Percentiles rank a stretch among this genome's conserved stretches.
These are phyloP conservation scores for Ormyrus rosae DNA, from an alignment of 2,888 invertebrate genomes.

Conservation along the genomic window DNA sequence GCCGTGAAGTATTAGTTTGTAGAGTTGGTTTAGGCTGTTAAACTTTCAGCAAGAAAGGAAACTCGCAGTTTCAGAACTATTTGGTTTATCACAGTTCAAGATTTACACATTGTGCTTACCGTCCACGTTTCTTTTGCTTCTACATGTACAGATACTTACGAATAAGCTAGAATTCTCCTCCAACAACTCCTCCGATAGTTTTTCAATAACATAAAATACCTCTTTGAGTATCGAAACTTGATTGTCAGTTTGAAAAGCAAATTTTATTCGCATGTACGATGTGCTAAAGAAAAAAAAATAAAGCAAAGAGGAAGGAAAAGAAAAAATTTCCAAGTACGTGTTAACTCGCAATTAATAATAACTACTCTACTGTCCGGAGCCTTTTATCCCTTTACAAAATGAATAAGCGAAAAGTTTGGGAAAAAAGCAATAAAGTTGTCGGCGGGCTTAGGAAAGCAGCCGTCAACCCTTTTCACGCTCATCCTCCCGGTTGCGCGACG, in stretches of 20 bases:
- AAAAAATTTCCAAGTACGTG: no score
- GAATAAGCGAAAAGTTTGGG: no score
- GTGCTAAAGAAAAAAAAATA: no score
- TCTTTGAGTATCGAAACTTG: no score
- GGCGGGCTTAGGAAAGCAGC: slow-evolving; percentile 18
- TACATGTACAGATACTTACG: not conserved
- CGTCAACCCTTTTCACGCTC: slow-evolving; percentile 37
- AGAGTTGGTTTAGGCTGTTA: slow-evolving; percentile 29
- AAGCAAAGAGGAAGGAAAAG: no score
- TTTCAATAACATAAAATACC: no score
- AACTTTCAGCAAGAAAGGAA: slow-evolving; percentile 31
- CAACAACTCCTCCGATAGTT: not conserved
- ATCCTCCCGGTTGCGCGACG: not conserved
- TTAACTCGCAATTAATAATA: no score
- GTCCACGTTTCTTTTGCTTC: not conserved
- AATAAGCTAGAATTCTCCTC: not conserved
- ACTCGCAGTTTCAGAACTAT: slow-evolving; percentile 17
- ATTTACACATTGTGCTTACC: not conserved
- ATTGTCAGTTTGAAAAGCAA: no score
- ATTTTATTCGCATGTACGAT: no score
- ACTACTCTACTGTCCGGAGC: not conserved
- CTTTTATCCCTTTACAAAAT: not conserved
- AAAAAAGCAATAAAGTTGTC: no score
- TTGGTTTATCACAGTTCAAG: slow-evolving; percentile 26
- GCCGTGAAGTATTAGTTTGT: slow-evolving; percentile 20